Evolutionary conservation across 1,140 invertebrate genomes (phyloP).

Genomic region (Carposina sasakii): DNA sequence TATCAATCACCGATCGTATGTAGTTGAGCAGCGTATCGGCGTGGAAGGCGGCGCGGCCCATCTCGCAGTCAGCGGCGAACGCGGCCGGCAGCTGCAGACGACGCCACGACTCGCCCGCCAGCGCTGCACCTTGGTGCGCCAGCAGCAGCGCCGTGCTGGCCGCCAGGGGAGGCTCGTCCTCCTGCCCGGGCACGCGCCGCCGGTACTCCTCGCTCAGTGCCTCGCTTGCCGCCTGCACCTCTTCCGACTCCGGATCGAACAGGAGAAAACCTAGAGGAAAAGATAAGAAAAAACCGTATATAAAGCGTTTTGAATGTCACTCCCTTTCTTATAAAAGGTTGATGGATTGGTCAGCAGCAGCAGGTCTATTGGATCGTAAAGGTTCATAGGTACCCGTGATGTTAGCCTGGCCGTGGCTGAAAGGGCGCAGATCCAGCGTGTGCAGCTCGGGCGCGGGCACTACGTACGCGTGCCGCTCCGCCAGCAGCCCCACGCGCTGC

Average conservation of each 20-base stretch:
- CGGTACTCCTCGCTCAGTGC: constrained; percentile 33
- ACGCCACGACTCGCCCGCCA: constrained; percentile 17
- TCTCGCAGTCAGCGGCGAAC: constrained; percentile 13
- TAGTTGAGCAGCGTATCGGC: constrained; percentile 59
- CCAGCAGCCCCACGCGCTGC: constrained; percentile 89
- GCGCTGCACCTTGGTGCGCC: constrained; percentile 34
- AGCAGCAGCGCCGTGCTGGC: constrained; percentile 34
- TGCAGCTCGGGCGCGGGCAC: constrained; percentile 86
- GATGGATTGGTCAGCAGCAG: too few relatives aligned
- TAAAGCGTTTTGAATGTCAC: too few relatives aligned
- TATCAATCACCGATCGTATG: constrained; percentile 39
- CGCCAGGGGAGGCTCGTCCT: constrained; percentile 30
- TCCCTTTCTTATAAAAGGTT: too few relatives aligned
- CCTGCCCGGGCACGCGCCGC: constrained; percentile 6
- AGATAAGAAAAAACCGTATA: too few relatives aligned
- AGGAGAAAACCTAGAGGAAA: constrained; percentile 31
- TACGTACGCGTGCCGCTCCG: constrained; percentile 81
- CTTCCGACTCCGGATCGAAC: constrained; percentile 37
- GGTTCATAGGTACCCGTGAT: constrained; percentile 76
- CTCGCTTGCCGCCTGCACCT: constrained; percentile 22
- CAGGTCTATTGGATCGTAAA: too few relatives aligned
- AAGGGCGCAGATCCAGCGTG: constrained; percentile 82
- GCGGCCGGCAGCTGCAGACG: constrained; percentile 9
- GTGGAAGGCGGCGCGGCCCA: constrained; percentile 41
- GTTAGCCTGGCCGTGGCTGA: constrained; percentile 87